Evolutionary conservation across 1,140 invertebrate species (phyloP).

Genomic region (Apolygus lucorum): DNA sequence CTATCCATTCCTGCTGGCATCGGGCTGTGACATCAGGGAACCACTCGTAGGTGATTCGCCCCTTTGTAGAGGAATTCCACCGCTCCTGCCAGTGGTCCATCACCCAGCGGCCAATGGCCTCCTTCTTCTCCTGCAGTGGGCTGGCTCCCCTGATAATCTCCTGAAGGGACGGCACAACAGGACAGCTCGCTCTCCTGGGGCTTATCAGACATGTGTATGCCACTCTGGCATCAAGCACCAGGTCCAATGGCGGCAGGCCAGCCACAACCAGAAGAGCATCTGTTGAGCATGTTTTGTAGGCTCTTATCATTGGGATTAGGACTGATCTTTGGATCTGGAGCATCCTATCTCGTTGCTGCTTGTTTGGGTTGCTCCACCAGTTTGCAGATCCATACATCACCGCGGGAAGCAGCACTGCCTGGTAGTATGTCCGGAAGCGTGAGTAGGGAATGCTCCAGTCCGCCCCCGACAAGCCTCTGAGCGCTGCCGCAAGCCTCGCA

Average conservation of each 20-base stretch:
- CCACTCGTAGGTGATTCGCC: not conserved
- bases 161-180: not conserved
- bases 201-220: not conserved
- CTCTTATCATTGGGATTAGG: not conserved
- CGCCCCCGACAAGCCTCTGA: not conserved
- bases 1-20: not conserved
- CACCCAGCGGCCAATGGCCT: conserved; percentile 1
- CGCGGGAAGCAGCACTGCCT: not conserved
- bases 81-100: not conserved
- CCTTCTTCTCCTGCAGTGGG: not conserved
- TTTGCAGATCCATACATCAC: not conserved
- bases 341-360: not conserved
- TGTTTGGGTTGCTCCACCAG: not conserved
- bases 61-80: conserved; percentile 1
- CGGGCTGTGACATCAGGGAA: not conserved
- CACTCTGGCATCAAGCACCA: not conserved
- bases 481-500: no score
- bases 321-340: not conserved
- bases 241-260: not conserved
- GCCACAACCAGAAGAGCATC: not conserved
- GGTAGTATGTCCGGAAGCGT: not conserved
- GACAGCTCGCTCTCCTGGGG: not conserved
- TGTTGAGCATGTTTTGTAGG: not conserved
- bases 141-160: not conserved
- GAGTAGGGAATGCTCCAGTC: not conserved